Percentiles rank a stretch among this genome's conserved stretches.
These are phyloP conservation scores for Lepus americanus DNA, from an alignment of 2,113 vertebrate species.

Conservation along the genomic window DNA sequence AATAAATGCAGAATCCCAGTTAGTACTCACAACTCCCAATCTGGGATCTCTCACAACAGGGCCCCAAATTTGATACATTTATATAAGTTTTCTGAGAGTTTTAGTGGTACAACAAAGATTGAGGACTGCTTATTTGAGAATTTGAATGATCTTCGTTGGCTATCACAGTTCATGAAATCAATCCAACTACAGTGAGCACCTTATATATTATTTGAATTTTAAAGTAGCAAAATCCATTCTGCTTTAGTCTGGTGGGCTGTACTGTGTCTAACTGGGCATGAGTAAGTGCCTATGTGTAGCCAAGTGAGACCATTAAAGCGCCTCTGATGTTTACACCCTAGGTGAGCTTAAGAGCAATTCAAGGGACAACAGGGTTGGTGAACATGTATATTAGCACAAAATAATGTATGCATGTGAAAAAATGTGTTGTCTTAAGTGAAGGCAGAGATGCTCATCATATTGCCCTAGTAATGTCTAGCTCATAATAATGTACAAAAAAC, in stretches of 20 bases:
- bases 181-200: background rate
- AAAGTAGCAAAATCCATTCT: background rate
- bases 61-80: background rate
- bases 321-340: background rate
- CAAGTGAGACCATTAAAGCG: background rate
- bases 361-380: background rate
- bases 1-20: background rate
- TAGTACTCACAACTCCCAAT: background rate
- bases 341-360: constrained; percentile 3
- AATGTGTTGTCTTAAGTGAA: background rate
- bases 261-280: background rate
- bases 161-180: constrained; percentile 5
- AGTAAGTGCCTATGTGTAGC: background rate
- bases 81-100: background rate
- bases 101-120: background rate
- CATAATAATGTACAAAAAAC: background rate
- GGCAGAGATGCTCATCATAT: background rate
- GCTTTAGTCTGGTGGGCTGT: background rate
- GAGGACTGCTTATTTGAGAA: background rate
- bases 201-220: background rate
- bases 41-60: background rate
- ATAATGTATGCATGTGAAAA: background rate
- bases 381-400: constrained; percentile 6
- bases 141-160: background rate
- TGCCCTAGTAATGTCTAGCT: background rate